A percentile compares a stretch with the other conserved stretches of the same genome.
Evolutionary conservation across 1,140 invertebrate species (phyloP).

Genomic region (Druon quercuslanigerum): DNA sequence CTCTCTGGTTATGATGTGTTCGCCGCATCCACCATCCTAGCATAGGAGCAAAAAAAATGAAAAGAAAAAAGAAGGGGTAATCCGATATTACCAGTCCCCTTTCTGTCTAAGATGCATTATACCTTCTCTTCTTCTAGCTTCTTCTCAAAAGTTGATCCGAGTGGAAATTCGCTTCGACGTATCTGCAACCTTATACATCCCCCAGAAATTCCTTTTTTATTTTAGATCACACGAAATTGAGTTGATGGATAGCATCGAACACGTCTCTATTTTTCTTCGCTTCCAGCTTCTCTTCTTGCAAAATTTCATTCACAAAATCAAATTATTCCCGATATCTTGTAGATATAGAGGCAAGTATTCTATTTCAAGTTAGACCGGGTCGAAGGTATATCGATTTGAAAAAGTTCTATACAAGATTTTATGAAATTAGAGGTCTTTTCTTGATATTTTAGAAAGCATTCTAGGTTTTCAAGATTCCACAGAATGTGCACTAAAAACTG

Average conservation of each 20-base stretch:
- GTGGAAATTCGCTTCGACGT: slow-evolving; percentile 50
- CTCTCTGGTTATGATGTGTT: slow-evolving; percentile 37
- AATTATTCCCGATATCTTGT: not conserved
- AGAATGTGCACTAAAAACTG: too few species aligned
- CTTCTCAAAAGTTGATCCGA: slow-evolving; percentile 52
- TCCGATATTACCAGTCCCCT: slow-evolving; percentile 68
- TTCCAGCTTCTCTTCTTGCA: not conserved
- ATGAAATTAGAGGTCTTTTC: too few species aligned
- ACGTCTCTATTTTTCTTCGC: not conserved
- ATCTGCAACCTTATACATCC: not conserved
- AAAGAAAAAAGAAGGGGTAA: slow-evolving; percentile 57
- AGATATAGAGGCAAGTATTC: not conserved
- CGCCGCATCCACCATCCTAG: slow-evolving; percentile 23
- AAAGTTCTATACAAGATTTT: too few species aligned
- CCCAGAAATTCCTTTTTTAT: not conserved
- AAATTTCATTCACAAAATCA: not conserved
- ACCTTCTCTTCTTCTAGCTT: slow-evolving; percentile 53
- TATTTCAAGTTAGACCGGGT: not conserved
- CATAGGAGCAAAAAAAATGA: slow-evolving; percentile 35
- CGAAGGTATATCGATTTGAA: not conserved
- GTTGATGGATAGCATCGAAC: not conserved
- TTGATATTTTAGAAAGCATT: too few species aligned
- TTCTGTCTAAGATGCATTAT: slow-evolving; percentile 56
- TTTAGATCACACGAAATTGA: slow-evolving; percentile 16
- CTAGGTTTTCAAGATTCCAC: too few species aligned